A percentile compares a stretch with the other conserved stretches of the same genome.
phyloP scores from a whole-genome alignment of 92 coral and sea anemone genomes.

The Epizoanthus rinbou region DNA sequence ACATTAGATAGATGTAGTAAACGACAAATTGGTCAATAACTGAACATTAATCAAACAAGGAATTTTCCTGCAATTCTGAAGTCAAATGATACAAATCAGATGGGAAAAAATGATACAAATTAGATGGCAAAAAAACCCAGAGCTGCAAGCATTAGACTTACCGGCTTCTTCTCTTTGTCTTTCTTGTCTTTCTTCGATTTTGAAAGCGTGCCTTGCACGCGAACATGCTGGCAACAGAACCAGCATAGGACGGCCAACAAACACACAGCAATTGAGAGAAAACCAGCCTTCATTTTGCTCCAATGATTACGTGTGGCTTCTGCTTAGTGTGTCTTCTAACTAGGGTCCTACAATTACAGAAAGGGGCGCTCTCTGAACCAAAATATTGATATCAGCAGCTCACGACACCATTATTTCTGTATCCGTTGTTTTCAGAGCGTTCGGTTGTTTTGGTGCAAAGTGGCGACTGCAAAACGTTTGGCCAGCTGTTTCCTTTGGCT shows the following conservation, averaged over 20 bases:
- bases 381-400: no score
- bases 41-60: neutral
- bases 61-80: neutral
- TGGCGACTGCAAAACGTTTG: slow-evolving; percentile 25
- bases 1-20: no score
- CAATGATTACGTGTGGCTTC: neutral
- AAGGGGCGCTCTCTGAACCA: neutral
- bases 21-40: neutral
- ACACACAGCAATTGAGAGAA: slow-evolving; percentile 20
- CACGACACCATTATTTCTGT: no score
- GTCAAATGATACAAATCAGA: neutral
- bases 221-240: slow-evolving; percentile 32
- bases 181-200: slow-evolving; percentile 73
- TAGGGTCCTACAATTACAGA: neutral
- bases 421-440: neutral
- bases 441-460: neutral
- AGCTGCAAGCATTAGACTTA: slow-evolving; percentile 14
- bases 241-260: slow-evolving; percentile 44
- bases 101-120: neutral
- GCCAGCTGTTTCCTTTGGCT: slow-evolving; percentile 7
- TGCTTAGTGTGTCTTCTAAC: neutral
- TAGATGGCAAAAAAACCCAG: no score
- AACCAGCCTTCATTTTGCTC: slow-evolving; percentile 20
- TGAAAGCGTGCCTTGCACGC: slow-evolving; percentile 79
- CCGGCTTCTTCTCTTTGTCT: slow-evolving; percentile 45